These are phyloP conservation scores for Quadroppia sp. DNA, from an alignment of 2,888 invertebrate genomes.

Conservation along the genomic window DNA sequence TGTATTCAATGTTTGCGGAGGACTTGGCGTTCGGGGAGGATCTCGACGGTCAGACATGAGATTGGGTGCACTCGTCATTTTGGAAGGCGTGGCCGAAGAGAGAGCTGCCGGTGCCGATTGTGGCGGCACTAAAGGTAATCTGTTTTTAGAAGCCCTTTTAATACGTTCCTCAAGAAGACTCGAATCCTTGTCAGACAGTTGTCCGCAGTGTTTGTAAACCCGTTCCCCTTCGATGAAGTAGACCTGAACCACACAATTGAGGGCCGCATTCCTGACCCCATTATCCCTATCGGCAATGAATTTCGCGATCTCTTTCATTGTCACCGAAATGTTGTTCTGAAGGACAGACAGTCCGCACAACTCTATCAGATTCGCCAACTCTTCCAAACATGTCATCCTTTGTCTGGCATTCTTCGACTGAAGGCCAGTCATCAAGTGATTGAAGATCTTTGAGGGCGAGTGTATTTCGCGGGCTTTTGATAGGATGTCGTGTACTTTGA, in stretches of 20 bases:
- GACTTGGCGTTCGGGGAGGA: conserved; percentile 35
- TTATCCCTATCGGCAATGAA: conserved; percentile 96
- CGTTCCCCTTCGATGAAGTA: conserved; percentile 86
- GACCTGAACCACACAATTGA: conserved; percentile 86
- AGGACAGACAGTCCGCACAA: conserved; percentile 82
- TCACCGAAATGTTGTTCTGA: conserved; percentile 70
- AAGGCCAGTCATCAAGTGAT: conserved; percentile 86
- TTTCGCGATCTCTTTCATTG: conserved; percentile 82
- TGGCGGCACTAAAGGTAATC: conserved; percentile 11
- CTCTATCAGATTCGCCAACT: conserved; percentile 78
- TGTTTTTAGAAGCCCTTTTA: conserved; percentile 60
- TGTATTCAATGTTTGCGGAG: conserved; percentile 29
- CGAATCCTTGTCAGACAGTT: conserved; percentile 90
- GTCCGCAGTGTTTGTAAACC: conserved; percentile 84
- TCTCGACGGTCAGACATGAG: conserved; percentile 5
- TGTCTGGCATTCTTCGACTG: conserved; percentile 96
- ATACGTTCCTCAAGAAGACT: conserved; percentile 92
- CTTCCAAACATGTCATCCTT: conserved; percentile 81
- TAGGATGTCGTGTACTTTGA: conserved; percentile 78
- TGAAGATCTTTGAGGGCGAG: conserved; percentile 81
- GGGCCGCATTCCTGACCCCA: conserved; percentile 87
- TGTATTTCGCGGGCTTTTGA: conserved; percentile 79
- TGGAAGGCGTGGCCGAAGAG: background rate
- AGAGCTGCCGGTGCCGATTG: conserved; percentile 62
- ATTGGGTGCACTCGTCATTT: background rate